Percentiles rank a stretch among this genome's conserved stretches.
phyloP scores from a whole-genome alignment of 2,113 vertebrate species.

The Marmota flaviventris region DNA sequence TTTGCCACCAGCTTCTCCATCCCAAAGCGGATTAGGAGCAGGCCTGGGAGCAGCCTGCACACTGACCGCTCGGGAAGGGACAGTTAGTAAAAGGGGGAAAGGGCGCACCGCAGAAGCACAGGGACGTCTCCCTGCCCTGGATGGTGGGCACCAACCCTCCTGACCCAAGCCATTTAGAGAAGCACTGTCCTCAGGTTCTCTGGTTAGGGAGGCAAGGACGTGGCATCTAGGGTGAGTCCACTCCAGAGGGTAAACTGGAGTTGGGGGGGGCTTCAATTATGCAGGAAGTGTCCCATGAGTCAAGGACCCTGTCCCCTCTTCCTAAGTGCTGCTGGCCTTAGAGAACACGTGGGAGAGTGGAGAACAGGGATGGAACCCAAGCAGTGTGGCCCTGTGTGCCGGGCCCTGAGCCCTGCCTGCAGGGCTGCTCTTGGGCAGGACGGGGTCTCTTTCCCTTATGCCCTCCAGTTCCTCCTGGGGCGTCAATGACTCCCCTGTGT shows the following conservation, averaged over 20 bases:
- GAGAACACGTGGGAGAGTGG: fast-evolving
- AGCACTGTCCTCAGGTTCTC: not conserved
- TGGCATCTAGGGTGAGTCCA: not conserved
- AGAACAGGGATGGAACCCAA: not conserved
- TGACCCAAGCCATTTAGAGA: not conserved
- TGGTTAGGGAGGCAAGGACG: not conserved
- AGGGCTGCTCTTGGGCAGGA: not conserved
- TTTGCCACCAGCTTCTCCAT: too few relatives aligned
- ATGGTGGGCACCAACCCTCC: fast-evolving
- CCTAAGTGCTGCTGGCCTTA: not conserved
- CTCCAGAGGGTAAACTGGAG: not conserved
- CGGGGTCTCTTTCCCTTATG: not conserved
- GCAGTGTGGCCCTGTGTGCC: fast-evolving
- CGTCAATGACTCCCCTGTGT: not conserved
- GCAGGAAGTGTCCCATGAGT: not conserved
- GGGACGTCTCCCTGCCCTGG: fast-evolving
- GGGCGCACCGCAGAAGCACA: not conserved
- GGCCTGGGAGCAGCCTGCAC: too few relatives aligned
- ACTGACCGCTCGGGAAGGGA: not conserved
- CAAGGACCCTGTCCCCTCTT: not conserved
- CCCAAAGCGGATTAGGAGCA: fast-evolving
- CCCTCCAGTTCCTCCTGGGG: not conserved
- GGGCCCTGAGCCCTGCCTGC: not conserved
- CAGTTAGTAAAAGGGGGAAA: not conserved
- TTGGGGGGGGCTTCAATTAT: not conserved